Percentiles rank a stretch among this genome's conserved stretches.
These are phyloP conservation scores for Plecturocebus donacophilus DNA, from an alignment of 2,113 vertebrate species.

Conservation along the genomic window DNA sequence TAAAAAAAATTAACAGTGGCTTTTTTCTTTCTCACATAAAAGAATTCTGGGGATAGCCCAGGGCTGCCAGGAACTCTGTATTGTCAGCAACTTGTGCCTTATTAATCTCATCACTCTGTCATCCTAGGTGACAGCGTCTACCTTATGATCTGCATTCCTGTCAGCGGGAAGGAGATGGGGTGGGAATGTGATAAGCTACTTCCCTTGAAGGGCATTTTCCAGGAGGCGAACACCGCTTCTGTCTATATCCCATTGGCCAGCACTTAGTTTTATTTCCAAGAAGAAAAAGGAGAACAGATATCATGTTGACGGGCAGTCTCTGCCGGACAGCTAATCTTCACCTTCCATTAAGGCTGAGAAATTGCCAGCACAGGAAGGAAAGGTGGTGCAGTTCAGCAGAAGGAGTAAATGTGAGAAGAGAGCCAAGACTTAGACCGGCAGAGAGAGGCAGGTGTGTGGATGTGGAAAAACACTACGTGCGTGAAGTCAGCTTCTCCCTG, in stretches of 20 bases:
- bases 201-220: neutral
- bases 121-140: neutral
- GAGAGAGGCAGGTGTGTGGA: neutral
- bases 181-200: neutral
- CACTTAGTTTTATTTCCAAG: conserved; percentile 7
- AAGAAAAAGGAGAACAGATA: neutral
- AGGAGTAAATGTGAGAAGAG: neutral
- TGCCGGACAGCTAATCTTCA: neutral
- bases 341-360: neutral
- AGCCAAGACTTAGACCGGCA: neutral
- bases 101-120: neutral
- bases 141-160: neutral
- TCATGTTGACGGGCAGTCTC: neutral
- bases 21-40: neutral
- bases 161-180: neutral
- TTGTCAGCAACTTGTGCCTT: neutral
- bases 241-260: neutral
- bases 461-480: rapidly evolving
- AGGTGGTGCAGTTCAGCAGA: neutral
- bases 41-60: neutral
- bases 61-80: neutral
- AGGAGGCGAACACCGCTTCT: neutral
- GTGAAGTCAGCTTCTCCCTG: neutral
- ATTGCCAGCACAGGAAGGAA: neutral
- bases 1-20: neutral